Evolutionary conservation across 2,113 vertebrate species (phyloP).

Genomic region (Halcyon senegalensis): DNA sequence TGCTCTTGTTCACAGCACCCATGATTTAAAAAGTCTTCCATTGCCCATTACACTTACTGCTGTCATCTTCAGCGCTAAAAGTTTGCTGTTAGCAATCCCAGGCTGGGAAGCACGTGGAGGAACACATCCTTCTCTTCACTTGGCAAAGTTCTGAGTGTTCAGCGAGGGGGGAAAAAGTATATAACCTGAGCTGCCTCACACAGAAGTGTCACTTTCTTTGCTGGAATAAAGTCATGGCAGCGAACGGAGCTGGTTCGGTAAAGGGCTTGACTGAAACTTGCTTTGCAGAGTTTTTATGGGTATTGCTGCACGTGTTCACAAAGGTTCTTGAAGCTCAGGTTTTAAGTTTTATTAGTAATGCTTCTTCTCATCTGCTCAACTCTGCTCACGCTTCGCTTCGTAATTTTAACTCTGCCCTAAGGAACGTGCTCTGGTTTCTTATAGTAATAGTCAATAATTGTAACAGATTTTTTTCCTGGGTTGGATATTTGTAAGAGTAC

Average conservation of each 20-base stretch:
- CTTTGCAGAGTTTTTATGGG: neutral
- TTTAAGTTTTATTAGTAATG: neutral
- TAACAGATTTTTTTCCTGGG: neutral
- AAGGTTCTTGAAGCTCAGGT: neutral
- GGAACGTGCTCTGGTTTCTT: neutral
- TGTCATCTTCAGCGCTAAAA: neutral
- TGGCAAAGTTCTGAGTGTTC: neutral
- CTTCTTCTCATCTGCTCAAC: neutral
- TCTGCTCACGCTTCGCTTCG: neutral
- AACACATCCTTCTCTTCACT: neutral
- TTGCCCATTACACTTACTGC: neutral
- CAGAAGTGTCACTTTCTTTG: neutral
- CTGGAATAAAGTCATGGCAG: neutral
- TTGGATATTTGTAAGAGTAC: neutral
- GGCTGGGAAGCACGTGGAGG: neutral
- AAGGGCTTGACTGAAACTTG: neutral
- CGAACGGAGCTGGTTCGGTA: accelerated
- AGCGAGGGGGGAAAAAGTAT: neutral
- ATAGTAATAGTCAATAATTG: neutral
- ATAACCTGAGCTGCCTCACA: neutral
- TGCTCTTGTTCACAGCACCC: neutral
- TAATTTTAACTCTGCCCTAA: neutral
- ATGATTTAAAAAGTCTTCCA: neutral
- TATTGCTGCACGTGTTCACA: neutral
- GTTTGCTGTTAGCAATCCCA: neutral